phyloP scores from a whole-genome alignment of 1,140 invertebrate genomes.

The Platyscapa corneri region DNA sequence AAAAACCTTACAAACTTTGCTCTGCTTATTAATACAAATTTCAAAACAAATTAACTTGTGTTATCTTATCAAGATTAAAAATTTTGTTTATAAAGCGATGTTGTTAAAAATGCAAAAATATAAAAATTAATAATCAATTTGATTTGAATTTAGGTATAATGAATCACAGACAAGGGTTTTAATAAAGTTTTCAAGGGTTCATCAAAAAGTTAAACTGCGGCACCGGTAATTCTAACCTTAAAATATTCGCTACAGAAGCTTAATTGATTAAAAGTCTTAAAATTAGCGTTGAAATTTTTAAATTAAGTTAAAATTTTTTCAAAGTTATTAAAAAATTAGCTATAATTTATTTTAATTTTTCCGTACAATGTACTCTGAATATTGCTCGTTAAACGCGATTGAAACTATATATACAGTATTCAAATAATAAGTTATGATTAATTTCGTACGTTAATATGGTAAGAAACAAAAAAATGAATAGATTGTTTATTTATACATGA shows the following conservation, averaged over 20 bases:
- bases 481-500: no score
- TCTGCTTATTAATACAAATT: no score
- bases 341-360: not conserved
- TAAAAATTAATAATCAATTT: not conserved
- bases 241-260: conserved; percentile 13
- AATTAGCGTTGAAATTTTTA: conserved; percentile 14
- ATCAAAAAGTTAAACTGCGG: conserved; percentile 41
- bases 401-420: no score
- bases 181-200: conserved; percentile 32
- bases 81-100: no score
- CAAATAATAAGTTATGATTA: no score
- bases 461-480: no score
- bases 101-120: no score
- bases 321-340: not conserved
- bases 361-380: not conserved
- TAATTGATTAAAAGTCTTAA: conserved; percentile 38
- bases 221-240: not conserved
- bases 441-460: no score
- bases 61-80: no score
- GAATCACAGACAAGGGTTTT: not conserved
- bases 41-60: no score
- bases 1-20: no score
- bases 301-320: not conserved
- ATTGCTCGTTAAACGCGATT: no score
- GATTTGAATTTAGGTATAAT: conserved; percentile 1